phyloP scores from a whole-genome alignment of 2,113 vertebrate species.

The Corvus hawaiiensis region DNA sequence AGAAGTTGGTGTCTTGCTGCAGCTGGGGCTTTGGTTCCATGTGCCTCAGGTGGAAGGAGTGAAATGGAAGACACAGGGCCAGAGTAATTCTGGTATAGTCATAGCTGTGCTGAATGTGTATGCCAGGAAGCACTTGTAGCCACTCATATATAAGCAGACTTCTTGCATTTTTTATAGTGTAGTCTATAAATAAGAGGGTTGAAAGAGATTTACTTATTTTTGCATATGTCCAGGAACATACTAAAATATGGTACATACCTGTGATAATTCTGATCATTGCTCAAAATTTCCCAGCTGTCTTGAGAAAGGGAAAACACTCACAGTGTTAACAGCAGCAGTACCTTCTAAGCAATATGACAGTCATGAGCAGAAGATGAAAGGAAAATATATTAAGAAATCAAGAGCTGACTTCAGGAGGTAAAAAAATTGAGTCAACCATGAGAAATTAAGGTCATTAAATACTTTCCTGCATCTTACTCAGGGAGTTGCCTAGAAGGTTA shows the following conservation, averaged over 20 bases:
- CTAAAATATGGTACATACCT: neutral
- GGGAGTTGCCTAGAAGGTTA: neutral
- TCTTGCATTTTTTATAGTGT: neutral
- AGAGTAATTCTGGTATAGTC: neutral
- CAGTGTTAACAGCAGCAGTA: neutral
- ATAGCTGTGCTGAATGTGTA: neutral
- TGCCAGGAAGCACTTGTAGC: accelerated
- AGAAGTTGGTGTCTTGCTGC: neutral
- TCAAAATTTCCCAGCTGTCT: neutral
- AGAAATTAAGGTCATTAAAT: neutral
- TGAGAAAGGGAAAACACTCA: neutral
- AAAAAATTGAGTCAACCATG: conserved; percentile 25
- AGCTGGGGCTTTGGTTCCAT: neutral
- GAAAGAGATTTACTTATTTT: neutral
- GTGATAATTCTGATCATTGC: neutral
- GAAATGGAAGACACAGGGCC: neutral
- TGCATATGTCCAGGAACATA: neutral
- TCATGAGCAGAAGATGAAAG: neutral
- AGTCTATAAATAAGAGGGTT: neutral
- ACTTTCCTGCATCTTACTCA: neutral
- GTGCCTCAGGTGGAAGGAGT: neutral
- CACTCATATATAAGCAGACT: neutral
- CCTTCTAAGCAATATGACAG: neutral
- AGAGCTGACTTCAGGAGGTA: neutral
- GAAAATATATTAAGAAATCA: conserved; percentile 24